Percentiles rank a stretch among this genome's conserved stretches.
phyloP scores from a whole-genome alignment of 2,888 invertebrate species.

The Auanema freiburgensis region DNA sequence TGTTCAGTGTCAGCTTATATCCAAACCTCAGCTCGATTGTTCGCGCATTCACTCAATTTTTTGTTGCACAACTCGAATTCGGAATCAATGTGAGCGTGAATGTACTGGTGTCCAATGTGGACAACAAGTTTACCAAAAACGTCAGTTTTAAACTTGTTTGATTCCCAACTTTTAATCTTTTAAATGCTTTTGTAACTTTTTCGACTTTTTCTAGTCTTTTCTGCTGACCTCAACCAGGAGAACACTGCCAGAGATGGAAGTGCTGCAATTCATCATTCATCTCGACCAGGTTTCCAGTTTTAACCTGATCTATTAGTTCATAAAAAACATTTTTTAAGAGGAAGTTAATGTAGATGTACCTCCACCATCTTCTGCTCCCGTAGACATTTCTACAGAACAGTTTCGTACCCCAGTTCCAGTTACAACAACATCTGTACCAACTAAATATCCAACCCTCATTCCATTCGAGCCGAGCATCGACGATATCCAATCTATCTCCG shows the following conservation, averaged over 20 bases:
- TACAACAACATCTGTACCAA: not conserved
- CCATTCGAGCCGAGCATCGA: constrained; percentile 28
- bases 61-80: constrained; percentile 46
- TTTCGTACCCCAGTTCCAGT: not conserved
- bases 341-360: constrained; percentile 1
- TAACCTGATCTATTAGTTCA: no score
- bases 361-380: not conserved
- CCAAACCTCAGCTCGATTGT: constrained; percentile 23
- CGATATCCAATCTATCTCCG: not conserved
- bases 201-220: constrained; percentile 33
- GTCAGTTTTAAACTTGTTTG: constrained; percentile 21
- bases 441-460: constrained; percentile 30
- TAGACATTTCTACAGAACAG: not conserved
- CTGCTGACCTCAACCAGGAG: constrained; percentile 27
- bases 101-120: constrained; percentile 38
- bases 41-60: constrained; percentile 39
- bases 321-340: no score
- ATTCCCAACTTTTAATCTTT: no score
- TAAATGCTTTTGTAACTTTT: no score
- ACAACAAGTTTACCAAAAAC: constrained; percentile 29
- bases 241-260: constrained; percentile 29
- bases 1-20: constrained; percentile 9
- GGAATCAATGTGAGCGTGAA: constrained; percentile 36
- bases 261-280: constrained; percentile 8
- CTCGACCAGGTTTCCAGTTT: no score